phyloP scores from a whole-genome alignment of 2,797 vertebrate species.

The Cygnus olor region DNA sequence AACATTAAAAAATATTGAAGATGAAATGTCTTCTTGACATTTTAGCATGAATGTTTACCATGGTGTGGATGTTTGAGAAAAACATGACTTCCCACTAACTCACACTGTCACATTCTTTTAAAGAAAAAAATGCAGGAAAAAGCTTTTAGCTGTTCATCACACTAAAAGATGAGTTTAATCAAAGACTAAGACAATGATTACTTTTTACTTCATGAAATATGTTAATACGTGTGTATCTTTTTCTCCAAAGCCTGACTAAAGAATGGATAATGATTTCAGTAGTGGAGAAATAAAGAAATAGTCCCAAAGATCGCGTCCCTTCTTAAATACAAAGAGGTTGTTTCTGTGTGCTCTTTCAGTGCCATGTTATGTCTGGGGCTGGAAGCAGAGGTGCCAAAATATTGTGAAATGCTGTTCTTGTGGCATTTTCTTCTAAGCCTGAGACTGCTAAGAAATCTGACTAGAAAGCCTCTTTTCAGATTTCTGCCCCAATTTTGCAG shows the following conservation, averaged over 20 bases:
- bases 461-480: conserved; percentile 15
- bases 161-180: not conserved
- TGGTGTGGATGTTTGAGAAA: not conserved
- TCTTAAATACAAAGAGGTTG: not conserved
- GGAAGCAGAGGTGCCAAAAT: conserved; percentile 46
- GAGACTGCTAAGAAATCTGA: conserved; percentile 18
- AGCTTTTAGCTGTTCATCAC: not conserved
- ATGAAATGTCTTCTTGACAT: conserved; percentile 18
- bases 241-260: not conserved
- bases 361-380: conserved; percentile 2
- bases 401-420: conserved; percentile 36
- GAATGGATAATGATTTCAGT: not conserved
- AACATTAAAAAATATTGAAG: conserved; percentile 43
- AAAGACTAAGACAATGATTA: not conserved
- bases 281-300: not conserved
- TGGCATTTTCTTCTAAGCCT: conserved; percentile 37
- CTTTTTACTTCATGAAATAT: not conserved
- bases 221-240: not conserved
- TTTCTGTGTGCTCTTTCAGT: not conserved
- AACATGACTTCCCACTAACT: conserved; percentile 12
- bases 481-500: conserved; percentile 26
- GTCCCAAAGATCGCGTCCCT: not conserved
- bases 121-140: not conserved
- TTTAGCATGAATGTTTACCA: not conserved
- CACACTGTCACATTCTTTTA: not conserved